Percentiles rank a stretch among this genome's conserved stretches.
These are phyloP conservation scores for Phaenicophaeus curvirostris DNA, from an alignment of 2,797 vertebrate species.

Conservation along the genomic window DNA sequence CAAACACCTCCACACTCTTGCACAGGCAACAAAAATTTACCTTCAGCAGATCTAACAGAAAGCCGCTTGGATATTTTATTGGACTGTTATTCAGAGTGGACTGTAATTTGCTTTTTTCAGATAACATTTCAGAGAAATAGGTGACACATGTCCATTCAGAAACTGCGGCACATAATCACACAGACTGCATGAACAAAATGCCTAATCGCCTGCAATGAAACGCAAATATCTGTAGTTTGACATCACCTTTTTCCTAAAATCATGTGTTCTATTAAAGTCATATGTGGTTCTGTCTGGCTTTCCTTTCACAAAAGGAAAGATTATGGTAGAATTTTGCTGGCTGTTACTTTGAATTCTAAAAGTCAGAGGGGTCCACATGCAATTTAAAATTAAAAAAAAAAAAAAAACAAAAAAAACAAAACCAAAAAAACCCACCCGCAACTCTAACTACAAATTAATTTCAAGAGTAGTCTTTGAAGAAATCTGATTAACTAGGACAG, in stretches of 20 bases:
- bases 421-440: not conserved
- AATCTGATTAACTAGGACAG: not conserved
- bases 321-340: not conserved
- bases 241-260: not conserved
- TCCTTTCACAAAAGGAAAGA: not conserved
- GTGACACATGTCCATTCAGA: not conserved
- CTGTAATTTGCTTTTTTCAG: not conserved
- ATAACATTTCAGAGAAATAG: not conserved
- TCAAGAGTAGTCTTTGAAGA: not conserved
- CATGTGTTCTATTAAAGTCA: not conserved
- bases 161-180: not conserved
- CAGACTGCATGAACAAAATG: not conserved
- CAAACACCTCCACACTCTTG: not conserved
- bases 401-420: not conserved
- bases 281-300: not conserved
- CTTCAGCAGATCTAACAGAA: not conserved
- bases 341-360: not conserved
- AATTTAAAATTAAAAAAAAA: not conserved
- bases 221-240: not conserved
- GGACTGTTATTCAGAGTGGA: not conserved
- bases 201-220: not conserved
- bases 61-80: not conserved
- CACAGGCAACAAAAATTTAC: not conserved
- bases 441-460: not conserved
- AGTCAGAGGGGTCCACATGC: not conserved